These are phyloP conservation scores for Nomada goodeniana DNA, from an alignment of 2,888 invertebrate genomes.

Conservation along the genomic window DNA sequence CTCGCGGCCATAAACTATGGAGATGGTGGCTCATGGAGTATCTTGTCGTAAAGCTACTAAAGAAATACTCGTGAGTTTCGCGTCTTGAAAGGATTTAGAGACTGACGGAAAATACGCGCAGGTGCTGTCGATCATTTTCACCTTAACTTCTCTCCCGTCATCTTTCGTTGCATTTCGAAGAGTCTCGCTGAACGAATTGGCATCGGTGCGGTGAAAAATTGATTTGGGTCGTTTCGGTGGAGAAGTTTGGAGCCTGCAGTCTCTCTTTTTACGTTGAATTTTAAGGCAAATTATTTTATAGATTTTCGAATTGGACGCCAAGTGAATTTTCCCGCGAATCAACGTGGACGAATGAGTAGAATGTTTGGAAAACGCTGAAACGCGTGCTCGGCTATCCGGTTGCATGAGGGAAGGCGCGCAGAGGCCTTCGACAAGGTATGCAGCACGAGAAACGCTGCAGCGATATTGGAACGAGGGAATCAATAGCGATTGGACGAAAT, in stretches of 20 bases:
- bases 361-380: conserved; percentile 11
- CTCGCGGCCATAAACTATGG: conserved; percentile 52
- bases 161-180: too few relatives aligned
- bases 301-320: too few relatives aligned
- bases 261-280: too few relatives aligned
- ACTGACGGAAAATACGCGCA: too few relatives aligned
- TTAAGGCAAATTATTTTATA: too few relatives aligned
- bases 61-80: conserved; percentile 25
- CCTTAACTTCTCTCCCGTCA: too few relatives aligned
- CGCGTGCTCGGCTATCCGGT: conserved; percentile 62
- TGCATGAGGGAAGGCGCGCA: conserved; percentile 73
- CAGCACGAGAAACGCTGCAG: conserved; percentile 1
- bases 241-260: too few relatives aligned
- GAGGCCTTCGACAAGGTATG: conserved; percentile 31
- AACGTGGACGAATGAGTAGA: neutral
- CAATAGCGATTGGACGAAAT: neutral
- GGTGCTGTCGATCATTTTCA: too few relatives aligned
- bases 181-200: too few relatives aligned
- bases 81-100: conserved; percentile 24
- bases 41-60: conserved; percentile 6
- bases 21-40: conserved; percentile 36
- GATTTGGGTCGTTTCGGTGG: too few relatives aligned
- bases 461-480: conserved; percentile 22
- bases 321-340: too few relatives aligned
- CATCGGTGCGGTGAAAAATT: too few relatives aligned